Conservation (phyloP, 2,113 vertebrate species). For the Xiphophorus maculatus region DNA sequence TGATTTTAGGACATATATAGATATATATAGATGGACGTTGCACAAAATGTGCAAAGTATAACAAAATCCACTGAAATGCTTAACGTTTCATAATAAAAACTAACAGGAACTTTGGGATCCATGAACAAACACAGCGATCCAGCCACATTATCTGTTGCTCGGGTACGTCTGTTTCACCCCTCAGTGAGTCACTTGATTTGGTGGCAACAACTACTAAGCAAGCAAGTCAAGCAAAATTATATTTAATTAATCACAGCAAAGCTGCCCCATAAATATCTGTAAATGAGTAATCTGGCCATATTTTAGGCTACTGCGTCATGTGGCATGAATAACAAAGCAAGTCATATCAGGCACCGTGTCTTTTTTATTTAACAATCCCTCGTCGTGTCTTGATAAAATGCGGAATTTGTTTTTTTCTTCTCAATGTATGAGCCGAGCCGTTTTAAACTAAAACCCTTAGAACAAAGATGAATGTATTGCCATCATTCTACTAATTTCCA, state of each 20-base stretch:
- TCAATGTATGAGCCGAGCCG: not conserved
- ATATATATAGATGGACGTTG: not conserved
- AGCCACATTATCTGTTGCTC: not conserved
- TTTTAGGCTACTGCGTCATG: not conserved
- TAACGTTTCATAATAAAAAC: conserved; percentile 45
- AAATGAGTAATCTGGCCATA: not conserved
- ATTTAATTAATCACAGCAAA: not conserved
- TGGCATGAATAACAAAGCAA: not conserved
- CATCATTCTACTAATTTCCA: not conserved
- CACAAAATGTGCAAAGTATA: not conserved
- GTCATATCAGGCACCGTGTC: not conserved
- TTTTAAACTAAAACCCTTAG: not conserved
- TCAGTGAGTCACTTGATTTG: conserved; percentile 30
- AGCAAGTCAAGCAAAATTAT: not conserved
- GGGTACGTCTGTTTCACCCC: conserved; percentile 29
- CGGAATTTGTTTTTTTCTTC: not conserved
- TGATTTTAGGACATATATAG: too few species aligned
- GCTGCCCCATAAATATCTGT: not conserved
- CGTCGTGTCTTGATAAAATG: not conserved
- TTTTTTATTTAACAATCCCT: not conserved
- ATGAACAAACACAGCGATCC: conserved; percentile 56
- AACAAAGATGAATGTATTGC: not conserved
- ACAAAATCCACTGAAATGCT: conserved; percentile 20
- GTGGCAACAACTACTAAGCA: not conserved
- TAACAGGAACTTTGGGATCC: conserved; percentile 64